Base-by-base conservation (phyloP, 1,140 invertebrate species). In the Camponotus vicinus region DNA sequence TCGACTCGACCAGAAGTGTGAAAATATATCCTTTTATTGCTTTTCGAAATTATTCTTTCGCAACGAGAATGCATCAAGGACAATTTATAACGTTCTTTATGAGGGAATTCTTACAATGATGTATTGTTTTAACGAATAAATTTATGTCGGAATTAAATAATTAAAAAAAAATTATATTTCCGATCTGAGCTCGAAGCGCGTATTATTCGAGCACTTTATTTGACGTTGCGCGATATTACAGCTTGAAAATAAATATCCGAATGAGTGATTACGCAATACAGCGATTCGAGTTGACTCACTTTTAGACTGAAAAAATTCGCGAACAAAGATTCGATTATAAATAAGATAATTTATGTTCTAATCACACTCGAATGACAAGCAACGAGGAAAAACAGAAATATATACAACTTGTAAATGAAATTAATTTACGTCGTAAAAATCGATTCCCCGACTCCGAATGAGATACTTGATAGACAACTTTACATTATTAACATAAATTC, bases 401-500 rank as follows among this genome's bases (percentile, higher is more conserved):
- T 15, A 18, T 37, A 3, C n/a, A 78, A 21, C 1, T 32, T 32
- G 18, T 40, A 55, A 59, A 21, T 73, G 45, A 37, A 45, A 75
- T 49, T 59, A 55, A 73, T 73, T 8, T 32, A 15, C 27, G 8
- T 45, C 1, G 9, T 73, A 61, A 83, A 61, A 61, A 57, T 13
- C 32, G n/a, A 63, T 34, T 70, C 34, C 18, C n/a, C 34, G n/a
- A 69, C 6, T 40, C n/a, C 66, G 49, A 52, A 52, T 15, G 49
- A 7, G 18, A 37, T 21, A 18, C 15, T 55, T 55, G 61, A 27
- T n/a, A 21, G 13, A n/a, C 45, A 80, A 40, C 63, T 71, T 82
- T 21, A 3, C 40, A 59, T 45, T 37, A 73, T 70, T 55, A 61
- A 75, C 15, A 73, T 52, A 73, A 75, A 64, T 55, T 80, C 27